These are phyloP conservation scores for Cataglyphis altisquamis DNA, from an alignment of 2,888 invertebrate genomes.

Conservation along the genomic window DNA sequence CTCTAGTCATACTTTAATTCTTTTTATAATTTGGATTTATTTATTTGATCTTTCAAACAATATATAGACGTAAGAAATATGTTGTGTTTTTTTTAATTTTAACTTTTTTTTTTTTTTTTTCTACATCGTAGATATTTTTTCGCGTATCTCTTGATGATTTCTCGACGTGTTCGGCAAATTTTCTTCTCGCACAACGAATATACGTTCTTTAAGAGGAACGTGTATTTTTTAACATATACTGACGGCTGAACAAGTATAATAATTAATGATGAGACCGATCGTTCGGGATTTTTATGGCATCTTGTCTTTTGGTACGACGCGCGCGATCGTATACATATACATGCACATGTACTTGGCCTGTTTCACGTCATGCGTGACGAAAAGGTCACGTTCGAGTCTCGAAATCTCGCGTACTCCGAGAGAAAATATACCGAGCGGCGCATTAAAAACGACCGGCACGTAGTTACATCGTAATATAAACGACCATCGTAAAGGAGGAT, in stretches of 20 bases:
- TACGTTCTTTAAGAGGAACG: neutral
- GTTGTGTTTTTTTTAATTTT: too few species aligned
- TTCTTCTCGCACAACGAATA: neutral
- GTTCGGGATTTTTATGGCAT: slow-evolving; percentile 43
- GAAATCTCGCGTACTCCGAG: slow-evolving; percentile 30
- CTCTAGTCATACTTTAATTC: too few species aligned
- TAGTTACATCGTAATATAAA: slow-evolving; percentile 48
- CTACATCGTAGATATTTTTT: neutral
- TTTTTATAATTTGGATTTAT: too few species aligned
- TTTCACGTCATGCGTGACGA: slow-evolving; percentile 40
- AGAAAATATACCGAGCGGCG: neutral
- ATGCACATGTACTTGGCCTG: slow-evolving; percentile 37
- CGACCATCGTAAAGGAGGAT: slow-evolving; percentile 30
- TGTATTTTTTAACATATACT: neutral
- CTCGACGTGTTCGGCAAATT: slow-evolving; percentile 6
- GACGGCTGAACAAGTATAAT: neutral
- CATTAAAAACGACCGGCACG: slow-evolving; percentile 41
- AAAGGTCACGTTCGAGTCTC: slow-evolving; percentile 30
- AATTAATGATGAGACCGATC: slow-evolving; percentile 20
- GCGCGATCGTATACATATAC: neutral
- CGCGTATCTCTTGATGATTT: neutral
- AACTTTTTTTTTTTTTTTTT: too few species aligned
- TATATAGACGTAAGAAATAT: too few species aligned
- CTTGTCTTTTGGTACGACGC: slow-evolving; percentile 11
- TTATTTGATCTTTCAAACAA: too few species aligned